These are phyloP conservation scores for Perca fluviatilis DNA, from an alignment of 2,113 vertebrate genomes.

Conservation along the genomic window DNA sequence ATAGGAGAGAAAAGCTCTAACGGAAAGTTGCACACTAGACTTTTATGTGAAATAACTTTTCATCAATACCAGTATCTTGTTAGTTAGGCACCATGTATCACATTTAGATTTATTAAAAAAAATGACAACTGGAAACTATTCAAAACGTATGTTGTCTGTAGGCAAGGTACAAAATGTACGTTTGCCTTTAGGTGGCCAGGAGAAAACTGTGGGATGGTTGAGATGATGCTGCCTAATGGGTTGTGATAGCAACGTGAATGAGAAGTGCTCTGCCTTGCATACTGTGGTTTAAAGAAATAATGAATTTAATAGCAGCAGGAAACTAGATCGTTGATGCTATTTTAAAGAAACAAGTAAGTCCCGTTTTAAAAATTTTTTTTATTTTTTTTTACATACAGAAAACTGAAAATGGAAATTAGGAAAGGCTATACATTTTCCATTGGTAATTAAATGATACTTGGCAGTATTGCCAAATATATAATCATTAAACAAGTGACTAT, in stretches of 20 bases:
- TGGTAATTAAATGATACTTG: background rate
- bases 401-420: background rate
- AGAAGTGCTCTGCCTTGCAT: background rate
- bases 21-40: background rate
- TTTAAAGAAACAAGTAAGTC: background rate
- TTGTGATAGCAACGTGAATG: constrained; percentile 8
- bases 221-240: background rate
- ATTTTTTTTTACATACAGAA: background rate
- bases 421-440: background rate
- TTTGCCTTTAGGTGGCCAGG: background rate
- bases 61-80: background rate
- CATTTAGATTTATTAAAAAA: background rate
- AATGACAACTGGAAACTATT: background rate
- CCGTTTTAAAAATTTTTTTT: too few relatives aligned
- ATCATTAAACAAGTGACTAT: background rate
- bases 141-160: background rate
- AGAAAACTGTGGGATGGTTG: background rate
- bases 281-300: background rate
- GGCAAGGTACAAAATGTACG: background rate
- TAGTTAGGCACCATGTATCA: background rate
- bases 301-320: background rate
- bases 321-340: background rate
- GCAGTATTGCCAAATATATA: background rate
- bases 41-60: background rate
- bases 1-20: background rate